Base-by-base conservation (phyloP, 2,797 vertebrate species). In the Phyllotis vaccarum region DNA sequence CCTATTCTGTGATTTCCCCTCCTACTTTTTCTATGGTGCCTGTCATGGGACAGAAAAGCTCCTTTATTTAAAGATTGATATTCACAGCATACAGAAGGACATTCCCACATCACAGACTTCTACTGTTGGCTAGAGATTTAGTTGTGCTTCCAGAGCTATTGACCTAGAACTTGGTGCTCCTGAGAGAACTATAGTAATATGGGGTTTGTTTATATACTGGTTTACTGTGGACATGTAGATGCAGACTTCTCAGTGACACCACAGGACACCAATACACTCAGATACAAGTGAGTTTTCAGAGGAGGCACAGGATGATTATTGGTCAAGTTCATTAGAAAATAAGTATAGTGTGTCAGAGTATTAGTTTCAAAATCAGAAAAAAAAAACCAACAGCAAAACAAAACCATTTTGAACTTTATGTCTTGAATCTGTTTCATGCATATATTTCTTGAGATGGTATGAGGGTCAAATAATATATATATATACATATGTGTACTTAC, bases 81-180 rank as follows among this genome's bases (percentile, higher is more conserved):
- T n/a, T n/a, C n/a, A n/a, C n/a, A n/a, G n/a, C n/a, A n/a, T n/a
- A n/a, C n/a, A n/a, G n/a, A n/a, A n/a, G n/a, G n/a, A n/a, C n/a
- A n/a, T n/a, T n/a, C n/a, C n/a, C n/a, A n/a, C n/a, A n/a, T n/a
- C n/a, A n/a, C 95, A 72, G 89, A 75, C 93, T 66, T 96, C 40
- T 62, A 94, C 21, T 78, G 78, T 94, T 95, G 70, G 90, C 94
- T 96, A 95, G 96, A 90, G 94, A 94, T 91, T 94, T 86, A 86
- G 70, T 60, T 27, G 8, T 66, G 40, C 95, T 97, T 96, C 95
- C 19, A 17, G 92, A 95, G 88, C 90, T 83, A 52, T 56, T 85
- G 90, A 97, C 95, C 95, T 37, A 93, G 96, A 95, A 92, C 93
- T 91, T 95, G 89, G 92, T 92, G 68, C 37, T 96, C 78, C 81